These are phyloP conservation scores for Megaustenia siamemsis DNA, from an alignment of 2,888 invertebrate genomes.

Conservation along the genomic window DNA sequence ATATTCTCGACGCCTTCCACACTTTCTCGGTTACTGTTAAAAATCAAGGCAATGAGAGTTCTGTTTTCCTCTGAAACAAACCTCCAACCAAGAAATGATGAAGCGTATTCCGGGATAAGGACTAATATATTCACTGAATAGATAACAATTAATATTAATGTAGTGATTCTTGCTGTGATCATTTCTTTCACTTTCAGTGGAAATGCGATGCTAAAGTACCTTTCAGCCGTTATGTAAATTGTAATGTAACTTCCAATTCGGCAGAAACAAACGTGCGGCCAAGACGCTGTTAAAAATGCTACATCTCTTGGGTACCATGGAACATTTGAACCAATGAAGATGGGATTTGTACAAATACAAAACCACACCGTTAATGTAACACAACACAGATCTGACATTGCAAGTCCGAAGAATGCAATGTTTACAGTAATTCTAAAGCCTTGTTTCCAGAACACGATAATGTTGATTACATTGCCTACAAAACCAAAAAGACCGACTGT, in stretches of 20 bases:
- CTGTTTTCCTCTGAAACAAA: background rate
- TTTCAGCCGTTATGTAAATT: constrained; percentile 12
- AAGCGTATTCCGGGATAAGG: background rate
- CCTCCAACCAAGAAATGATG: background rate
- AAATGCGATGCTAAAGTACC: background rate
- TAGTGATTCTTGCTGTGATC: background rate
- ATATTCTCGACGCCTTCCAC: background rate
- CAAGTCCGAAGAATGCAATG: constrained; percentile 13
- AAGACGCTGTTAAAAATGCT: background rate
- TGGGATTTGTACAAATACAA: background rate
- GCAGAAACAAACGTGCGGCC: background rate
- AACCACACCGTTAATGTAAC: background rate
- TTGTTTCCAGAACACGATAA: constrained; percentile 6
- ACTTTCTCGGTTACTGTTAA: background rate
- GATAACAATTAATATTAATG: background rate
- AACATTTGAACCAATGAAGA: background rate
- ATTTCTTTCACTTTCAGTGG: constrained; percentile 28
- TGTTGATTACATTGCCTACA: constrained; percentile 8
- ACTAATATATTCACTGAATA: background rate
- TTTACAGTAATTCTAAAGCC: background rate
- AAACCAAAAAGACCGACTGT: constrained; percentile 3
- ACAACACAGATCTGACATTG: constrained; percentile 12
- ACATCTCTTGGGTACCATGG: background rate
- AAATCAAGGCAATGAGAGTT: background rate
- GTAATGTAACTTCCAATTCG: constrained; percentile 18